A percentile compares a stretch with the other conserved stretches of the same genome.
These are phyloP conservation scores for Scomber scombrus DNA, from an alignment of 2,113 vertebrate species.

Conservation along the genomic window DNA sequence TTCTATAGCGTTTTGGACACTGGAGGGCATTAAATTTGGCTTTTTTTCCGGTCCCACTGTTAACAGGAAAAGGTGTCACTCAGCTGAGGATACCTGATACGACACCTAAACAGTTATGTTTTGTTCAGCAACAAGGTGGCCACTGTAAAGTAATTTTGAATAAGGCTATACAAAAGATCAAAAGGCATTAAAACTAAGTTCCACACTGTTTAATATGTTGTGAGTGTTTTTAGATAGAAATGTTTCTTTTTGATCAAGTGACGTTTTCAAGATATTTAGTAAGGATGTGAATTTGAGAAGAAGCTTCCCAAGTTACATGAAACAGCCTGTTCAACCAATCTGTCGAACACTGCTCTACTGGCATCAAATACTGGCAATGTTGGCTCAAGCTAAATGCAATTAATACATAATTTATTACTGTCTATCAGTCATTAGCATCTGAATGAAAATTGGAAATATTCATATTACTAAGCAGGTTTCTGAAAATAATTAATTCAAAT, in stretches of 20 bases:
- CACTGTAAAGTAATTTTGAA: background rate
- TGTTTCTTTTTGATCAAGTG: background rate
- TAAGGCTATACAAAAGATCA: background rate
- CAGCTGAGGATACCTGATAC: background rate
- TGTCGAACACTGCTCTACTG: conserved; percentile 28
- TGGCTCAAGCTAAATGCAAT: conserved; percentile 28
- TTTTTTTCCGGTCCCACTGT: conserved; percentile 19
- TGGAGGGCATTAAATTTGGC: conserved; percentile 8
- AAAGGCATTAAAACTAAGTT: background rate
- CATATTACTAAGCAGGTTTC: background rate
- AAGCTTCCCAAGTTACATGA: conserved; percentile 9
- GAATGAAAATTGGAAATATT: background rate
- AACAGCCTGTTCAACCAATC: conserved; percentile 34
- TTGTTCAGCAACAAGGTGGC: background rate
- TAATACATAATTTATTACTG: conserved; percentile 30
- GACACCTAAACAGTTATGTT: background rate
- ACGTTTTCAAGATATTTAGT: conserved; percentile 5
- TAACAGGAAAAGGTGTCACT: conserved; percentile 23
- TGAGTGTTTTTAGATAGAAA: background rate
- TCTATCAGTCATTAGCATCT: conserved; percentile 12
- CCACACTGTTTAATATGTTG: background rate
- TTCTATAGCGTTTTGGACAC: conserved; percentile 51
- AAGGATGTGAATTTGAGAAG: conserved; percentile 1
- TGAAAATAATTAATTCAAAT: background rate
- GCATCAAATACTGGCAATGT: conserved; percentile 28